Base-by-base conservation (phyloP, 1,140 invertebrate species). In the Drosophila micromelanica region DNA sequence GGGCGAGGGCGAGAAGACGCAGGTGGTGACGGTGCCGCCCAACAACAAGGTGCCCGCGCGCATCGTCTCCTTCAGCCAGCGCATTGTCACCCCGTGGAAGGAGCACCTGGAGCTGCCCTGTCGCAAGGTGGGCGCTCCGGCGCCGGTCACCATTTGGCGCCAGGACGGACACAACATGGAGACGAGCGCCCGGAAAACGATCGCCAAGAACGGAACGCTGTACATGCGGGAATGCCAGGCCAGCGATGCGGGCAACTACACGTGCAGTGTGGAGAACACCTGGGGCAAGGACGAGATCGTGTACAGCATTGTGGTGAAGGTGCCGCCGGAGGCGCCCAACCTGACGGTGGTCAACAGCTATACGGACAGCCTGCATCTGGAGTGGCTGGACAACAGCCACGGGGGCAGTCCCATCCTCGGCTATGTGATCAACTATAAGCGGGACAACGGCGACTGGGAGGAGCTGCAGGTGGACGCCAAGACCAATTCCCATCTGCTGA, bases 391-490 rank as follows among this genome's bases (percentile, higher is more conserved):
- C 85, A 95, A 95, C 71, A 94, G 94, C 32, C 94, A 96, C 73
- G 95, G 95, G 2, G 95, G 95, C 13, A 95, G 95, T 70, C 95
- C 95, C 15, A 95, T 96, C 46, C 92, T 96, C 46, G 96, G 96
- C 17, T 97, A 97, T 91, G 95, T 97, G 3, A 96, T 97, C 23
- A 97, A 97, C 92, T 97, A 96, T 91, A 97, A 97, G 91, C 93
- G 96, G n/a, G 96, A 97, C 73, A 96, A 96, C 78, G 96, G 97
- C 0, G 97, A 97, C 81, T 97, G 96, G 96, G 96, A 97, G 90
- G 96, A 97, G 92, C 92, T 97, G 57, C 96, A 97, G 85, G 95
- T 97, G 43, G 95, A 96, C 43, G 95, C 96, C 17, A 96, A 96
- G 62, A 95, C 95, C 5, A 95, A 95, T 46, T 96, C 96, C 59